These are phyloP conservation scores for Diadromus collaris DNA, from an alignment of 2,888 invertebrate species.

Conservation along the genomic window DNA sequence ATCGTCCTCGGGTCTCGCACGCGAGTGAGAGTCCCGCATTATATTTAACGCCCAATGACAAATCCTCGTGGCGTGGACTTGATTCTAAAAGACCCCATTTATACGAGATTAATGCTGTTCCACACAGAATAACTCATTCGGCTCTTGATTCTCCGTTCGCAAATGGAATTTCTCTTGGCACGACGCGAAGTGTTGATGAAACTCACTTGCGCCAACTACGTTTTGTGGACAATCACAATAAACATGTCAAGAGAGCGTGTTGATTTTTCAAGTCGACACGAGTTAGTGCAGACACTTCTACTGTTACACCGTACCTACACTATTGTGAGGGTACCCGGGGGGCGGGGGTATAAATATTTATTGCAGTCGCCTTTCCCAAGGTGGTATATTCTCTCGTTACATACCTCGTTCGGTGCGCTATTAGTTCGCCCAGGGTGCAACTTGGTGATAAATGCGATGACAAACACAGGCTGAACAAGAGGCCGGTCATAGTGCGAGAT, in stretches of 20 bases:
- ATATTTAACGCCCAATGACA: conserved; percentile 63
- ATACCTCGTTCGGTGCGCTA: not conserved
- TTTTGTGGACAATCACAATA: conserved; percentile 31
- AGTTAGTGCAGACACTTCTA: conserved; percentile 1
- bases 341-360: too few relatives aligned
- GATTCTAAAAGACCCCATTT: conserved; percentile 54
- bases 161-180: conserved; percentile 23
- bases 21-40: conserved; percentile 46
- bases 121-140: conserved; percentile 22
- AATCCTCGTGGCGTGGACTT: conserved; percentile 58
- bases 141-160: conserved; percentile 26
- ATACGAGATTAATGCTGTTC: conserved; percentile 28
- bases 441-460: conserved; percentile 52
- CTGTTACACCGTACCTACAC: conserved; percentile 4
- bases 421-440: conserved; percentile 34
- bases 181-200: not conserved
- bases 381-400: conserved; percentile 27
- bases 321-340: too few relatives aligned
- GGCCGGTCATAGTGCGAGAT: conserved; percentile 24
- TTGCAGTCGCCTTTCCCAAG: not conserved
- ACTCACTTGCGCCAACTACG: not conserved
- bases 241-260: conserved; percentile 25
- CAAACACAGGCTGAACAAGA: conserved; percentile 30
- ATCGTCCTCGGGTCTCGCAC: conserved; percentile 28
- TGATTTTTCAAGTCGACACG: conserved; percentile 42